Evolutionary conservation across 2,888 invertebrate genomes (phyloP), one percentile per base, ranked within the genome.

Genomic region (Neoascia interrupta): DNA sequence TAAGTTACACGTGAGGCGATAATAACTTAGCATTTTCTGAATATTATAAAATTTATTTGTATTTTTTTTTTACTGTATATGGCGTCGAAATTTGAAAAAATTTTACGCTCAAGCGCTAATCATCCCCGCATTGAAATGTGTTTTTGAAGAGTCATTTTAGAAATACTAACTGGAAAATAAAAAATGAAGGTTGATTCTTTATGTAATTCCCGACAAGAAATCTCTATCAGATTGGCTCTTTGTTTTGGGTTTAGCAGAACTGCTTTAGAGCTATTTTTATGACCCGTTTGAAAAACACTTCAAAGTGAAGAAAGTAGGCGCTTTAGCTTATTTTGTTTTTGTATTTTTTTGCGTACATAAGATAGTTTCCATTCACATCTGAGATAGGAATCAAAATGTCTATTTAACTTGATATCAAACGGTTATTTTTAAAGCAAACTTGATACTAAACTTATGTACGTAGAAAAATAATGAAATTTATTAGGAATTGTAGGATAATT

Each of bases 391-490:
- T 69, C 61, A 69, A 61, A 16, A 45, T 43, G 41, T 39, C 34
- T 23, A 34, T 16, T 11, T 49, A 19, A 28, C 49, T 37, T 28
- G 8, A 18, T 37, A 47, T 5, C n/a, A 21, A 11, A 19, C 10
- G 11, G 16, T 31, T 19, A 36, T 36, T 49, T 18, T 61, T 69
- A 69, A 69, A 61, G 51, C 51, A 61, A 61, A 51, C 6, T 43
- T 2, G 16, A 36, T 21, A 31, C 19, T 15, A 21, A 5, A 4
- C 36, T 5, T 49, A 15, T n/a, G 43, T 43, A 66, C 34, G 51
- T 73, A 74, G 60, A 74, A 66, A 74, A 74, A 66, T 74, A 66
- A 74, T 45, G 66, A 43, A 15, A n/a, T 51, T 58, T 63, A 15
- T 31, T 8, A 3, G n/a, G n/a, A n/a, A n/a, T n/a, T 31, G 8